Evolutionary conservation across 2,113 vertebrate genomes (phyloP).

Genomic region (Silurus asotus): DNA sequence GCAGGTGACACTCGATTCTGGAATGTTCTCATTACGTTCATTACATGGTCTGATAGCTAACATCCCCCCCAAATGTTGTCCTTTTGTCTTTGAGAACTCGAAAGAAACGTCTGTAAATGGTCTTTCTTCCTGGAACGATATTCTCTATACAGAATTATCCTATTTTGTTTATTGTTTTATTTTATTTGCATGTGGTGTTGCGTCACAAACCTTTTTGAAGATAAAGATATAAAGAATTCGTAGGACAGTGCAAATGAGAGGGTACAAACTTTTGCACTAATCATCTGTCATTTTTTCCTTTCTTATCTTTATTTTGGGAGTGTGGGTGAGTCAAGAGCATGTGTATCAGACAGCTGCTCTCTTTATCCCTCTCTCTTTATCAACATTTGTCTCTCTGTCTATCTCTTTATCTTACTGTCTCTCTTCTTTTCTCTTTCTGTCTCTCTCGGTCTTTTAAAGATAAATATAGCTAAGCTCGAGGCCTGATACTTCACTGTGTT

Average conservation of each 20-base stretch:
- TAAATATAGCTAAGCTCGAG: constrained; percentile 45
- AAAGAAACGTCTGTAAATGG: background rate
- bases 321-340: background rate
- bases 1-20: background rate
- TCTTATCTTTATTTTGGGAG: background rate
- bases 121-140: background rate
- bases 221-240: background rate
- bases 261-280: background rate
- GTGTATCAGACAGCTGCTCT: constrained; percentile 43
- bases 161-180: background rate
- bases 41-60: no score
- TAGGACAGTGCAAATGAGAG: no score
- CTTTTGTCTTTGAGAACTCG: background rate
- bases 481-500: constrained; percentile 16
- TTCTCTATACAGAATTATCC: background rate
- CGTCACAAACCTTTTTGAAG: background rate
- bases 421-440: background rate
- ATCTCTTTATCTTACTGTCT: background rate
- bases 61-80: no score
- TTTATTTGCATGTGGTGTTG: background rate
- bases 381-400: background rate
- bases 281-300: background rate
- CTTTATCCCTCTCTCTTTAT: background rate
- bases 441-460: background rate
- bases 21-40: background rate